A percentile compares a stretch with the other conserved stretches of the same genome.
phyloP scores from a whole-genome alignment of 2,113 vertebrate species.

The Sinosuthora webbiana region DNA sequence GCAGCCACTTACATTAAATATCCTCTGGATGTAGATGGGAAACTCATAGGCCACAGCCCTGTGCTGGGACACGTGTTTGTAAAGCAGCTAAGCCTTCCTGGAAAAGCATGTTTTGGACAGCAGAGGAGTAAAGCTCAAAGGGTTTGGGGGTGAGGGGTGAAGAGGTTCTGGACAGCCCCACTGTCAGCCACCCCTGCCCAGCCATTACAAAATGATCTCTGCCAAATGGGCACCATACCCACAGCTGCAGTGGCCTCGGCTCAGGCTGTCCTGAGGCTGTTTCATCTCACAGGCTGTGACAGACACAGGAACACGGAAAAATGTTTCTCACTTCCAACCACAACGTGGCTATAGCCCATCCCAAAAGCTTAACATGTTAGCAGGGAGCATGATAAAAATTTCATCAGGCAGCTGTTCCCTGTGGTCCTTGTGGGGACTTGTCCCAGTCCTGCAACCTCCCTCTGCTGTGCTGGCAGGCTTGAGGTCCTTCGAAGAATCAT shows the following conservation, averaged over 20 bases:
- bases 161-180: neutral
- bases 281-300: neutral
- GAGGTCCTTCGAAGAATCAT: neutral
- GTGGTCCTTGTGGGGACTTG: neutral
- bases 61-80: neutral
- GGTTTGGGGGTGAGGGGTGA: neutral
- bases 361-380: conserved; percentile 8
- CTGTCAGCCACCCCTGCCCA: neutral
- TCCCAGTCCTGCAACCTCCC: neutral
- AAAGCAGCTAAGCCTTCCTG: neutral
- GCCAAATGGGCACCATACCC: neutral
- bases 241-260: neutral
- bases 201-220: neutral
- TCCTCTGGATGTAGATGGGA: neutral
- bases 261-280: neutral
- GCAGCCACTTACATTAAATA: neutral
- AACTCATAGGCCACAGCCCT: neutral
- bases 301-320: neutral
- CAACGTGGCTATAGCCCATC: neutral
- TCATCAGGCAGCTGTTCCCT: conserved; percentile 28
- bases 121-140: neutral
- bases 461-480: accelerated
- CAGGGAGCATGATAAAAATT: conserved; percentile 44
- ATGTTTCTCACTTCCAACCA: neutral
- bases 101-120: neutral